Evolutionary conservation across 2,888 invertebrate species (phyloP), one percentile per base, ranked within the genome.

Genomic region (Chloromyia formosa): DNA sequence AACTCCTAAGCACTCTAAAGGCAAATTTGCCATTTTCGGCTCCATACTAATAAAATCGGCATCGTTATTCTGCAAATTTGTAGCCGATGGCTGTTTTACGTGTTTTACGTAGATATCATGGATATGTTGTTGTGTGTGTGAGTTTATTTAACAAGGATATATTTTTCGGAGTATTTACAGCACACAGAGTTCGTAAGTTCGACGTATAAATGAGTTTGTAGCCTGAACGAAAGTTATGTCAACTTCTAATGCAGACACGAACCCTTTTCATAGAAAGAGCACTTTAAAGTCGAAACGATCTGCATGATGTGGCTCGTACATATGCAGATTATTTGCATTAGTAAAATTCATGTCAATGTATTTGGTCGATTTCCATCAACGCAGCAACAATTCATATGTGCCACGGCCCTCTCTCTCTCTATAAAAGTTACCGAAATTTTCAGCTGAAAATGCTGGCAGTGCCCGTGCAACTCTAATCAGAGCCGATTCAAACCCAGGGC

Each of bases 381-480:
- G 49, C 14, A n/a, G 3, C 12, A 12, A n/a, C 12, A 60, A 42
- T 64, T 40, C 62, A 64, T 64, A 40, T 64, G 40, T 42, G 40
- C 9, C 4, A 35, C 27, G 27, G 7, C 27, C 27, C 27, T 2
- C 2, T 2, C 27, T 4, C 27, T 7, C 18, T 16, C 27, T 7
- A n/a, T n/a, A 40, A 18, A 64, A 64, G 7, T 64, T 40, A 12
- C 42, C 14, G 42, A 42, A 64, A 12, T 40, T 40, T 42, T 64
- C 42, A 1, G 40, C 16, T 12, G 40, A n/a, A n/a, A n/a, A 40
- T 16, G 35, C n/a, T 40, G 9, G 42, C 35, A 64, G 35, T 61
- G 35, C 16, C 61, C 35, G 18, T 61, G 60, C 60, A 60, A n/a
- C 60, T n/a, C n/a, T n/a, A n/a, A n/a, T n/a, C n/a, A n/a, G 27